A percentile compares a stretch with the other conserved stretches of the same genome.
phyloP scores from a whole-genome alignment of 2,797 vertebrate genomes.

The Acrossocheilus fasciatus region DNA sequence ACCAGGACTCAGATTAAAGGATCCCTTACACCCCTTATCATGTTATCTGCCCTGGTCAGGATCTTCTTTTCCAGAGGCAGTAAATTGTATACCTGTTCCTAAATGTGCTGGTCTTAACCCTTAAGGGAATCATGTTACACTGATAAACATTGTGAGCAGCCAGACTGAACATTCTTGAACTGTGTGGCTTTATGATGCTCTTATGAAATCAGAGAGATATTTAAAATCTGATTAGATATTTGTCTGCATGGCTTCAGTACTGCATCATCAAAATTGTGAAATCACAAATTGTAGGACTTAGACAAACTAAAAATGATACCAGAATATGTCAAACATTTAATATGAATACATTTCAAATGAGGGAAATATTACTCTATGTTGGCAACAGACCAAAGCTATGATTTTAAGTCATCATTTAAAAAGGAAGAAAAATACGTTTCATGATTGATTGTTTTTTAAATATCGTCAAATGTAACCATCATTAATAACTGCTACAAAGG shows the following conservation, averaged over 20 bases:
- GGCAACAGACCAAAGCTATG: background rate
- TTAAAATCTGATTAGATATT: background rate
- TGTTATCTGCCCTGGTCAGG: constrained; percentile 51
- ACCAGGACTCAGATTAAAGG: constrained; percentile 18
- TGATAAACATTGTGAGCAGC: background rate
- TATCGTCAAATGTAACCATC: background rate
- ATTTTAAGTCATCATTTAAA: background rate
- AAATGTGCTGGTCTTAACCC: constrained; percentile 23
- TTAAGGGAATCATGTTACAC: constrained; percentile 13
- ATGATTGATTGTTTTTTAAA: constrained; percentile 14
- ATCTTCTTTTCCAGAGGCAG: constrained; percentile 46
- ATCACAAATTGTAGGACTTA: background rate
- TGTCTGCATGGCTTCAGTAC: background rate
- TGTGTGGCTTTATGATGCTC: background rate
- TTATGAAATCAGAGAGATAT: background rate
- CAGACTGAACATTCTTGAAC: background rate
- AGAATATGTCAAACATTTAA: background rate
- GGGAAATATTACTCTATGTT: background rate
- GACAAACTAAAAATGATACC: background rate
- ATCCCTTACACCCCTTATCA: constrained; percentile 52
- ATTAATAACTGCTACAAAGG: background rate
- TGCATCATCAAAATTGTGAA: background rate
- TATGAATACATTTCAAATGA: background rate
- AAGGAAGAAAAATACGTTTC: background rate
- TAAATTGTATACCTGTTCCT: constrained; percentile 42